phyloP scores from a whole-genome alignment of 2,113 vertebrate genomes.

The Pteropus alecto region DNA sequence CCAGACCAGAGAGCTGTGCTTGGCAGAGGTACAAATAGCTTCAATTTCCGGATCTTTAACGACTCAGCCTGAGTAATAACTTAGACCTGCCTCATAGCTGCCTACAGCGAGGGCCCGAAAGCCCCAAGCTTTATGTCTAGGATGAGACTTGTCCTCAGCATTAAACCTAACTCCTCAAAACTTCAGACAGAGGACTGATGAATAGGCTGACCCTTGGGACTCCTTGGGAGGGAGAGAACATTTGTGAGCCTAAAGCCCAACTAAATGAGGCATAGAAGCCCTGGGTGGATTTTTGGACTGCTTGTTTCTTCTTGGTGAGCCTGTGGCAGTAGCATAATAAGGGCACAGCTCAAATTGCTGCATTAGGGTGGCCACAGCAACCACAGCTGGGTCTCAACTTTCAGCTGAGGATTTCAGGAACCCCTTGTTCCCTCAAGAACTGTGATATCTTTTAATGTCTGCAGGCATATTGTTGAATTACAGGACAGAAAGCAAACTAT shows the following conservation, averaged over 20 bases:
- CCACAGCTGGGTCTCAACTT: background rate
- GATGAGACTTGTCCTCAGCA: background rate
- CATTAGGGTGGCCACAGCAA: background rate
- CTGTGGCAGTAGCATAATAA: background rate
- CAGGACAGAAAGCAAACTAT: background rate
- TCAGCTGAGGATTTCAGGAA: background rate
- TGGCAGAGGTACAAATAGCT: slow-evolving; percentile 70
- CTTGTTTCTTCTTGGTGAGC: background rate
- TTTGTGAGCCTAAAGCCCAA: background rate
- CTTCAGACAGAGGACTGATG: slow-evolving; percentile 28
- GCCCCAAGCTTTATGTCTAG: slow-evolving; percentile 13
- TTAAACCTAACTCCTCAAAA: slow-evolving; percentile 21
- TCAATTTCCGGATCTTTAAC: slow-evolving; percentile 72
- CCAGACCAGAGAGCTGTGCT: slow-evolving; percentile 41
- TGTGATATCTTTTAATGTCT: background rate
- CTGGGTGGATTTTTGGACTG: background rate
- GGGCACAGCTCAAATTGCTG: background rate
- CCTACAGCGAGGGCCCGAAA: background rate
- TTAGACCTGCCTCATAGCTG: slow-evolving; percentile 42
- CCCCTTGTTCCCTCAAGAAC: background rate
- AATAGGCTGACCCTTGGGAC: slow-evolving; percentile 33
- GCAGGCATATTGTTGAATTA: background rate
- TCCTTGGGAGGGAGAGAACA: background rate
- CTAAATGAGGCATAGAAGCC: background rate
- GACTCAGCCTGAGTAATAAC: slow-evolving; percentile 67